These are phyloP conservation scores for Drosophila lacteicornis DNA, from an alignment of 1,140 invertebrate genomes.

Conservation along the genomic window DNA sequence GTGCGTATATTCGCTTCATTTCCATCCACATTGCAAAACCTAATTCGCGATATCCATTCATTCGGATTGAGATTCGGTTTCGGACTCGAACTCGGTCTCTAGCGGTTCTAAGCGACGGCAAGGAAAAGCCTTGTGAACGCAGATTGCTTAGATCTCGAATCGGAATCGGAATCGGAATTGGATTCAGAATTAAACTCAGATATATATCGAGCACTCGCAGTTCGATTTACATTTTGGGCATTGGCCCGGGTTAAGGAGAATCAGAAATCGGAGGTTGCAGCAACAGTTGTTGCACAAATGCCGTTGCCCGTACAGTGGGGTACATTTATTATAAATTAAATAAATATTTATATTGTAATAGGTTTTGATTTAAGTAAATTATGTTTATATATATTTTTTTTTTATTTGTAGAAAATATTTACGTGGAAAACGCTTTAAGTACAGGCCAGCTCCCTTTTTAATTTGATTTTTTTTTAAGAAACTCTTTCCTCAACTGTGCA, in stretches of 20 bases:
- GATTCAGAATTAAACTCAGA: constrained; percentile 30
- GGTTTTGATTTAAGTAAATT: not conserved
- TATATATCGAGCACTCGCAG: constrained; percentile 59
- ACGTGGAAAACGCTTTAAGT: not conserved
- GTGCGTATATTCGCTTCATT: constrained; percentile 60
- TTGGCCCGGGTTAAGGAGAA: constrained; percentile 36
- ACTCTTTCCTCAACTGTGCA: not conserved
- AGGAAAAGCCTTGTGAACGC: constrained; percentile 68
- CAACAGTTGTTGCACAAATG: constrained; percentile 53
- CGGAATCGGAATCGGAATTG: constrained; percentile 48
- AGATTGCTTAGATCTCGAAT: not conserved
- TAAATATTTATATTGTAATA: not conserved
- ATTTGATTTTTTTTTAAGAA: not conserved
- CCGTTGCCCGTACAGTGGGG: constrained; percentile 43
- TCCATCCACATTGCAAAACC: constrained; percentile 52
- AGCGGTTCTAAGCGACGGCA: constrained; percentile 56
- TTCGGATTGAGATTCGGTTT: not conserved
- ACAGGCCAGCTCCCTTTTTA: too few relatives aligned
- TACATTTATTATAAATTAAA: too few relatives aligned
- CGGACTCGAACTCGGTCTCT: constrained; percentile 16
- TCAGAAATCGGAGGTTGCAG: constrained; percentile 26
- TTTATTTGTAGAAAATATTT: not conserved
- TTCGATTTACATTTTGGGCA: constrained; percentile 69
- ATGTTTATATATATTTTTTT: too few relatives aligned
- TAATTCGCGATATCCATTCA: constrained; percentile 30